Base-by-base conservation (phyloP, 2,113 vertebrate species). In the Meriones unguiculatus region DNA sequence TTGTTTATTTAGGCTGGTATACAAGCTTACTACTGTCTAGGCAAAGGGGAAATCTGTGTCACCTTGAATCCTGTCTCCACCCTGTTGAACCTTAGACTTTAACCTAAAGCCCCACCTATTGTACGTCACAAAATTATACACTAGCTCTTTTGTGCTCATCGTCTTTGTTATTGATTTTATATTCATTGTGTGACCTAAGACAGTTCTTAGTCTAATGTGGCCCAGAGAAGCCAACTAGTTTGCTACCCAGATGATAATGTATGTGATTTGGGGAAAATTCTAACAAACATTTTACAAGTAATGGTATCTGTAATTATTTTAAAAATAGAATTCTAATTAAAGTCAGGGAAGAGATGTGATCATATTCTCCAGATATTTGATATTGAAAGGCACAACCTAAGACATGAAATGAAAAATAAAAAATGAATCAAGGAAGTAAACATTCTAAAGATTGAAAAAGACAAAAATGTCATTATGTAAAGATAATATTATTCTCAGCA, bases 251-350 rank as follows among this genome's bases (percentile, higher is more conserved):
- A 18, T 32, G 50, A 62, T 32, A 32, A 50, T 50, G 5, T 38
- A 38, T 2, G 0, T 62, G 2, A 67, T 50, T 86, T 86, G 82
- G 15, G 93, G 52, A 17, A 76, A 54, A n/a, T 50, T 81, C 41
- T 65, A 10, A 50, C 91, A 87, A 54, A 46, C 24, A 41, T 3
- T 50, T 41, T 76, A 22, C 0, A 86, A 32, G 10, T 59, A 91
- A 62, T 57, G n/a, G 15, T 14, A 64, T 86, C 57, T 41, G 7
- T 77, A 70, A 77, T 35, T 73, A 62, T 70, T 32, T 78, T 73
- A 25, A 91, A 32, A 50, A 72, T 38, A 73, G 12, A 76, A 92
- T 89, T 92, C 41, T 81, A 20, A 62, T 54, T 80, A 69, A 91
- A 76, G 17, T 69, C 2, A 64, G 41, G 35, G 67, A 57, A 59